phyloP scores from a whole-genome alignment of 92 coral and sea anemone genomes.

The Metridium senile region DNA sequence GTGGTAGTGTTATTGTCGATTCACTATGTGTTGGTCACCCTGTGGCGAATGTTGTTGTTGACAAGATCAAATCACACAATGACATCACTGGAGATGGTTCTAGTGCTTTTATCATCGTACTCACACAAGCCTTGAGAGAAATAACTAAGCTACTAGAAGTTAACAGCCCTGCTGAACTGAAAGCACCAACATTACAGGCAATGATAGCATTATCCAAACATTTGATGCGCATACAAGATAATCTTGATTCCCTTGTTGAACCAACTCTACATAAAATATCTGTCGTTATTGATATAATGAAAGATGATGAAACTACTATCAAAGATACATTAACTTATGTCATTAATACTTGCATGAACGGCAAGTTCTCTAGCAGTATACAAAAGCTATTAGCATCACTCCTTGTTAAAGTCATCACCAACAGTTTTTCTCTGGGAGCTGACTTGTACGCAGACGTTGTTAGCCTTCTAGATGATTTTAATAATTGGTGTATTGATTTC shows the following conservation, averaged over 20 bases:
- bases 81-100: slow-evolving; percentile 78
- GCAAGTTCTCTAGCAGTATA: slow-evolving; percentile 59
- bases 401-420: slow-evolving; percentile 47
- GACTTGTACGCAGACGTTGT: slow-evolving; percentile 45
- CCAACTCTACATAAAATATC: slow-evolving; percentile 51
- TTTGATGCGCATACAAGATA: slow-evolving; percentile 45
- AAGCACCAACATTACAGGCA: slow-evolving; percentile 36
- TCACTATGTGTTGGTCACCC: slow-evolving; percentile 68
- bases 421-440: slow-evolving; percentile 15
- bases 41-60: slow-evolving; percentile 69
- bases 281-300: slow-evolving; percentile 21
- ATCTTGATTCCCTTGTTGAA: slow-evolving; percentile 23
- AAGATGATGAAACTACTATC: slow-evolving; percentile 1
- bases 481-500: slow-evolving; percentile 69
- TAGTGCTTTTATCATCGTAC: slow-evolving; percentile 73
- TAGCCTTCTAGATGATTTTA: slow-evolving; percentile 62
- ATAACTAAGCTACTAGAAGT: slow-evolving; percentile 23
- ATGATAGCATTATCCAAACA: slow-evolving; percentile 59
- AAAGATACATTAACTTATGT: slow-evolving; percentile 33
- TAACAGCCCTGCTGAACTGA: slow-evolving; percentile 22
- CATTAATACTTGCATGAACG: slow-evolving; percentile 61
- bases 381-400: slow-evolving; percentile 52
- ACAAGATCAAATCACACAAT: slow-evolving; percentile 49
- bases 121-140: slow-evolving; percentile 64
- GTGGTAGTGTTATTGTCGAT: slow-evolving; percentile 71